Evolutionary conservation across 2,888 invertebrate genomes (phyloP).

Genomic region (Protodeltote pygarga): DNA sequence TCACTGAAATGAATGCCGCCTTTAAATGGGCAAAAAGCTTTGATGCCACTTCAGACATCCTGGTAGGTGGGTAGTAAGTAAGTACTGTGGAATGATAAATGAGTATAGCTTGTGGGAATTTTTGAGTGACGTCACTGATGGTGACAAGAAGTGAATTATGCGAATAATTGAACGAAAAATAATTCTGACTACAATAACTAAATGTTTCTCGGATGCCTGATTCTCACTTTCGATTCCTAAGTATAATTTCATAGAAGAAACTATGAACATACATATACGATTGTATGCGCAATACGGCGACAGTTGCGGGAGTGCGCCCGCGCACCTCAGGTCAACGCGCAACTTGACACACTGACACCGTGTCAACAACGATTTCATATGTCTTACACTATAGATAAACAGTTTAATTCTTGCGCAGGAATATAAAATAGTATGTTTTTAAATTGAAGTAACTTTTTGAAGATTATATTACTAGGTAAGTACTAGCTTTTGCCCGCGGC

Average conservation of each 20-base stretch:
- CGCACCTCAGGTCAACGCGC: slow-evolving; percentile 45
- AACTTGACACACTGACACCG: slow-evolving; percentile 50
- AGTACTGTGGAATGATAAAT: slow-evolving; percentile 13
- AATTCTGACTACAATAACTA: not conserved
- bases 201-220: not conserved
- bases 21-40: slow-evolving; percentile 33
- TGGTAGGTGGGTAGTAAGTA: no score
- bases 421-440: not conserved
- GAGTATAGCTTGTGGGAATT: slow-evolving; percentile 9
- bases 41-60: slow-evolving; percentile 28
- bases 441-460: not conserved
- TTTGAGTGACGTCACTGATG: slow-evolving; percentile 9
- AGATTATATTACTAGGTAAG: no score
- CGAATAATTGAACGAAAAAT: not conserved
- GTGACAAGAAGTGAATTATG: no score
- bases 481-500: no score
- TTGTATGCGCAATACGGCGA: slow-evolving; percentile 37
- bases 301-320: slow-evolving; percentile 33
- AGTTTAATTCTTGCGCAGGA: slow-evolving; percentile 3
- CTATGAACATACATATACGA: slow-evolving; percentile 15
- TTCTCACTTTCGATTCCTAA: not conserved
- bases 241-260: slow-evolving; percentile 2
- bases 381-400: slow-evolving; percentile 31
- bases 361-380: slow-evolving; percentile 41
- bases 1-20: slow-evolving; percentile 34